Percentiles rank a stretch among this genome's conserved stretches.
Evolutionary conservation across 2,797 vertebrate species (phyloP).

Genomic region (Galago senegalensis): DNA sequence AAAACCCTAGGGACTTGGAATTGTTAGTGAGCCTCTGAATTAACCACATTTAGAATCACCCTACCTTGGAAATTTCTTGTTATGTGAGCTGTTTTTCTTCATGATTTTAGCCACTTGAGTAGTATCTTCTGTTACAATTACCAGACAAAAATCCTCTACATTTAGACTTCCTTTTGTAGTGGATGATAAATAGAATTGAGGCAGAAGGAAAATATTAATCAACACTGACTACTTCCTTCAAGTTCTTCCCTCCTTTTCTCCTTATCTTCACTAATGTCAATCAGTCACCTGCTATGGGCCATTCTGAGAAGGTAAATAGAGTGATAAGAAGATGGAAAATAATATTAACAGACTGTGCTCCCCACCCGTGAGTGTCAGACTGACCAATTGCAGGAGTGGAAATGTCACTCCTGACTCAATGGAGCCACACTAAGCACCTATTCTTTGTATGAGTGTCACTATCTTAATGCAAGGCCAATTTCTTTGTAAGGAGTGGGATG

Average conservation of each 20-base stretch:
- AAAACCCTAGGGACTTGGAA: background rate
- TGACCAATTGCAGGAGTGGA: background rate
- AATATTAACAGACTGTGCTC: background rate
- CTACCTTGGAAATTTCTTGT: background rate
- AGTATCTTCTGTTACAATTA: background rate
- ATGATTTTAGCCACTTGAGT: background rate
- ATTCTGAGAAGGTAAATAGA: background rate
- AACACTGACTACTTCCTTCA: background rate
- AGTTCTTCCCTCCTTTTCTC: background rate
- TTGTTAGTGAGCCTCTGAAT: background rate
- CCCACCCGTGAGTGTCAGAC: background rate
- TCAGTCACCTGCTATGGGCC: background rate
- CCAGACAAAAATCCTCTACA: background rate
- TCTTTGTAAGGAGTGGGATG: background rate
- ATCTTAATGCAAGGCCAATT: background rate
- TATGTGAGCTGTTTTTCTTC: background rate
- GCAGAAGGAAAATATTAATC: background rate
- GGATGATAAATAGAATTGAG: background rate
- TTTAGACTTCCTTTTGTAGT: background rate
- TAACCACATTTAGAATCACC: background rate
- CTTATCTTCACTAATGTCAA: background rate
- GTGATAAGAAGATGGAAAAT: background rate
- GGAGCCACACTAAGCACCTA: background rate
- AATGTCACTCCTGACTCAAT: background rate
- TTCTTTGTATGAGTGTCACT: background rate